These are phyloP conservation scores for Actinopyga echinites DNA, from an alignment of 53 echinoderm and acorn worm species.

Conservation along the genomic window DNA sequence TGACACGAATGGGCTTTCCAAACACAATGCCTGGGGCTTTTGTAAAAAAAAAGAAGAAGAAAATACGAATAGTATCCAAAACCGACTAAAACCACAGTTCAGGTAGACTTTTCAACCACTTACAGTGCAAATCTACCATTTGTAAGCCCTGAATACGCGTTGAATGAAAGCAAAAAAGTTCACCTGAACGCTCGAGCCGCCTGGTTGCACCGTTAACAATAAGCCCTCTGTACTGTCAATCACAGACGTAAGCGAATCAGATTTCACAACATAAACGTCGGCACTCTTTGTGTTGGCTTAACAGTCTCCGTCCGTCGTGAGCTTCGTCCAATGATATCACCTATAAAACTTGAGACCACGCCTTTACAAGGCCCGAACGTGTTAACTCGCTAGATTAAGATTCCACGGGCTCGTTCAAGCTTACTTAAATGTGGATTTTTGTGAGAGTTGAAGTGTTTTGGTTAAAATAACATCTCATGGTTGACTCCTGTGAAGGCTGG, in stretches of 20 bases:
- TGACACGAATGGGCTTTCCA: no score
- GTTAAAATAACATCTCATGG: no score
- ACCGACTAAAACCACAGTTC: neutral
- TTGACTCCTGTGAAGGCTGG: no score
- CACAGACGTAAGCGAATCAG: constrained; percentile 41
- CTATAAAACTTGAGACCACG: constrained; percentile 20
- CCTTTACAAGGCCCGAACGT: neutral
- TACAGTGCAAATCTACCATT: constrained; percentile 15
- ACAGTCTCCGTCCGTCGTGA: neutral
- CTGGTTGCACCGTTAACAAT: constrained; percentile 36
- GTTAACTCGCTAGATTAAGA: constrained; percentile 19
- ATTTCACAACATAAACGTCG: constrained; percentile 45
- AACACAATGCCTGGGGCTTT: constrained; percentile 5
- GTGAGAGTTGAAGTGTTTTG: no score
- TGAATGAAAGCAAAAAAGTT: constrained; percentile 11
- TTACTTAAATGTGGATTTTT: constrained; percentile 10
- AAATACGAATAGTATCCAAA: neutral
- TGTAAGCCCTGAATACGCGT: constrained; percentile 6
- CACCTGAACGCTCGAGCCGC: constrained; percentile 25
- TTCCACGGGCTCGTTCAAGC: constrained; percentile 27
- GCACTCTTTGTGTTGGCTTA: constrained; percentile 47
- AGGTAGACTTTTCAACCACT: constrained; percentile 4
- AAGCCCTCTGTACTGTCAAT: constrained; percentile 31
- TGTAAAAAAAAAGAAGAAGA: neutral
- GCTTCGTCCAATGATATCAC: constrained; percentile 34